Conservation (phyloP, 2,113 vertebrate genomes). For the Astatoreochromis straeleni region DNA sequence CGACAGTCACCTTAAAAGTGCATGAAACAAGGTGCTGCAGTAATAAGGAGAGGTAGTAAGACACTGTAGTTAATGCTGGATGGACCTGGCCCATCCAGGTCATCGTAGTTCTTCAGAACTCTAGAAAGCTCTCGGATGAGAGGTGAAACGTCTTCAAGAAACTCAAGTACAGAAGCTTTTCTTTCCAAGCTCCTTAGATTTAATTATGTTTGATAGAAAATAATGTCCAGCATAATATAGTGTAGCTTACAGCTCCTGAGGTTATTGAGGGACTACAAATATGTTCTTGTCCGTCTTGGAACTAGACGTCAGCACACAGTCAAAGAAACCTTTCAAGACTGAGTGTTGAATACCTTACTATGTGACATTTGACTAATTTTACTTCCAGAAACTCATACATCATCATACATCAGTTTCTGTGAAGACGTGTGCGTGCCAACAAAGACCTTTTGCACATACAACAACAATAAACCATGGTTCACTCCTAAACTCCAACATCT, state of each 20-base stretch:
- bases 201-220: background rate
- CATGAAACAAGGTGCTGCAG: background rate
- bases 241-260: background rate
- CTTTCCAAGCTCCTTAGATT: background rate
- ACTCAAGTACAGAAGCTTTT: background rate
- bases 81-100: background rate
- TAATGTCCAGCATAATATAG: background rate
- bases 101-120: rapidly evolving
- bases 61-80: background rate
- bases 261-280: background rate
- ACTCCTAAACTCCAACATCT: too few species aligned
- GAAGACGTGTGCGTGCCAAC: too few species aligned
- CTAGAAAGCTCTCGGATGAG: rapidly evolving
- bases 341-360: background rate
- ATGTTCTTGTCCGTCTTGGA: rapidly evolving
- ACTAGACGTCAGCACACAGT: rapidly evolving
- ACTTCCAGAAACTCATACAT: background rate
- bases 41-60: background rate
- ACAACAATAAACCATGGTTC: too few species aligned
- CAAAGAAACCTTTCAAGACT: background rate
- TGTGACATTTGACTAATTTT: background rate
- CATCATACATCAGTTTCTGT: too few species aligned
- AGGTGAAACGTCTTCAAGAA: background rate
- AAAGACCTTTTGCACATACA: too few species aligned
- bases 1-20: background rate